Percentiles rank a stretch among this genome's conserved stretches.
phyloP scores from a whole-genome alignment of 2,888 invertebrate genomes.

The Laspeyria flexula region DNA sequence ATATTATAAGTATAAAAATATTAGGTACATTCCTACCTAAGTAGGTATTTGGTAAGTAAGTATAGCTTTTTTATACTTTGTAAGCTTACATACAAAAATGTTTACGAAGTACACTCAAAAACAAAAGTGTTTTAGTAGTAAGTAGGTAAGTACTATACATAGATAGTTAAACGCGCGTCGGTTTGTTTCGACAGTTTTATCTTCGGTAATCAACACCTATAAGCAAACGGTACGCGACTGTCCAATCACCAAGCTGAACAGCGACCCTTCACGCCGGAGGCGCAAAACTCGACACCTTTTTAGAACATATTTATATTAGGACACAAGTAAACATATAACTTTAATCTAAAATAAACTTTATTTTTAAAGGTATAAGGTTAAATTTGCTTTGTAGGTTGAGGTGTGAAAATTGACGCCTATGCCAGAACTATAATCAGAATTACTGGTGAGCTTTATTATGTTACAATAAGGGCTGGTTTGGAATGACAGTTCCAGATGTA shows the following conservation, averaged over 20 bases:
- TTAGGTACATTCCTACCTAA: too few relatives aligned
- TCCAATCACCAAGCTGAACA: constrained; percentile 69
- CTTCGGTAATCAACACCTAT: constrained; percentile 67
- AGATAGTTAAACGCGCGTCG: background rate
- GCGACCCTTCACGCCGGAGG: constrained; percentile 83
- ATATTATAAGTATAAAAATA: too few relatives aligned
- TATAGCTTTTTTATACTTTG: too few relatives aligned
- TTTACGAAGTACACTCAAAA: too few relatives aligned
- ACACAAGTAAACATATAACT: constrained; percentile 37
- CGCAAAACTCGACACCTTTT: constrained; percentile 82
- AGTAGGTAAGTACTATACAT: background rate
- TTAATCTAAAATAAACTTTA: constrained; percentile 36
- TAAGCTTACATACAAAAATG: background rate
- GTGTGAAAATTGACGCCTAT: constrained; percentile 85
- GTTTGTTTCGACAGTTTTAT: constrained; percentile 18
- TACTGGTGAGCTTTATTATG: constrained; percentile 43
- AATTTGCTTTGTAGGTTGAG: constrained; percentile 47
- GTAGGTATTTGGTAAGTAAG: too few relatives aligned
- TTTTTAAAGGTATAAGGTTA: background rate
- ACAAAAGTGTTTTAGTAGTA: too few relatives aligned
- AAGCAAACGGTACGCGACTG: constrained; percentile 44
- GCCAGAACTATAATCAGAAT: constrained; percentile 47
- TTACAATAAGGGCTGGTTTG: constrained; percentile 44
- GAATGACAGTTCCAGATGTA: constrained; percentile 29
- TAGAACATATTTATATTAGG: constrained; percentile 44